These are phyloP conservation scores for Drosophila bifasciata DNA, from an alignment of 1,140 invertebrate species.

Conservation along the genomic window DNA sequence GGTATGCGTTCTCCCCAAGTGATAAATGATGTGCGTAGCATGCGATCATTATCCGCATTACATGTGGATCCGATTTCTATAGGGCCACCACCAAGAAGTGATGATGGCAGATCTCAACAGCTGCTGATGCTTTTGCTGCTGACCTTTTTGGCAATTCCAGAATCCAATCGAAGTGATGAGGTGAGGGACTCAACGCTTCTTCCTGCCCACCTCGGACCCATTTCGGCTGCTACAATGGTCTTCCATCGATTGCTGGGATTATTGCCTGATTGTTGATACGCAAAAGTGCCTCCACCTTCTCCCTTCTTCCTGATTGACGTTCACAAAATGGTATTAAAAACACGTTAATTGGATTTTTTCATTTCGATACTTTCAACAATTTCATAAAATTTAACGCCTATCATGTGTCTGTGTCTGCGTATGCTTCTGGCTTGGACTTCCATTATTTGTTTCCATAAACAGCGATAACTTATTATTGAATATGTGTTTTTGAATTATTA, in stretches of 20 bases:
- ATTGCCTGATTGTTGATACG: conserved; percentile 25
- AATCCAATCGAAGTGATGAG: conserved; percentile 26
- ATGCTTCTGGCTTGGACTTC: background rate
- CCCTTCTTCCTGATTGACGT: conserved; percentile 38
- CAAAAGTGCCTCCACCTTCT: conserved; percentile 4
- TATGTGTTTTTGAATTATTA: conserved; percentile 69
- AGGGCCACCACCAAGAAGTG: background rate
- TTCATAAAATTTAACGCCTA: conserved; percentile 73
- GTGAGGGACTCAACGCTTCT: conserved; percentile 17
- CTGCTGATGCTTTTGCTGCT: conserved; percentile 16
- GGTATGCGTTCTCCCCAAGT: background rate
- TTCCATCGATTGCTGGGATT: conserved; percentile 31
- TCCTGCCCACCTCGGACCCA: conserved; percentile 40
- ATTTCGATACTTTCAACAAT: conserved; percentile 55
- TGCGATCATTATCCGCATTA: background rate
- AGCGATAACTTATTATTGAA: conserved; percentile 58
- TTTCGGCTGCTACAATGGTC: conserved; percentile 26
- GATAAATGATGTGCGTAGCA: background rate
- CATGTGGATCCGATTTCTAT: conserved; percentile 13
- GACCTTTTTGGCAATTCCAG: conserved; percentile 1
- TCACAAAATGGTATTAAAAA: conserved; percentile 52
- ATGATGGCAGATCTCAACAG: conserved; percentile 33
- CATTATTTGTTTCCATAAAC: conserved; percentile 76
- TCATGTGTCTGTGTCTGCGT: conserved; percentile 50
- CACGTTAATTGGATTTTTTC: conserved; percentile 42